A percentile compares a stretch with the other conserved stretches of the same genome.
These are phyloP conservation scores for Stigmatopora argus DNA, from an alignment of 2,113 vertebrate genomes.

Conservation along the genomic window DNA sequence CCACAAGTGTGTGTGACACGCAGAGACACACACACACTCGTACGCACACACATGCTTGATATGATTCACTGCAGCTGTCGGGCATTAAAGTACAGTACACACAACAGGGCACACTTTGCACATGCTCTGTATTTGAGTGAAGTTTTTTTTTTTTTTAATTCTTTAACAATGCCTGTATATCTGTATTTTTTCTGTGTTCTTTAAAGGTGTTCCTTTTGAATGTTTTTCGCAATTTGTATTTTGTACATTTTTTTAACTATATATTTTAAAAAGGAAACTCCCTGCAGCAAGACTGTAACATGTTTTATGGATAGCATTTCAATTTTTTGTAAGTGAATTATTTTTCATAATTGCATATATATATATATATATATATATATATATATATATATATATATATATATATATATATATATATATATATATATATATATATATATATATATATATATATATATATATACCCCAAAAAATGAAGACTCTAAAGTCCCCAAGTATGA, in stretches of 20 bases:
- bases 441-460: too few relatives aligned
- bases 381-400: too few relatives aligned
- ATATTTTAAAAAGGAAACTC: background rate
- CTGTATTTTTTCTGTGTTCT: background rate
- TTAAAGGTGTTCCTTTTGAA: background rate
- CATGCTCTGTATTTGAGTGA: constrained; percentile 5
- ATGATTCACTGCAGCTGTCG: constrained; percentile 24
- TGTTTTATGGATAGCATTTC: background rate
- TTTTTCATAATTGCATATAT: background rate
- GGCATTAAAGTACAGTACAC: constrained; percentile 43
- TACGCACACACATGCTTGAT: constrained; percentile 2
- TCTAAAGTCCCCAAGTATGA: too few relatives aligned
- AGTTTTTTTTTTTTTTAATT: constrained; percentile 19
- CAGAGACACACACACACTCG: constrained; percentile 19
- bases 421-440: too few relatives aligned
- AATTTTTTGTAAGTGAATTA: background rate
- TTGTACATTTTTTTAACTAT: background rate
- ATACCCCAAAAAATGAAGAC: too few relatives aligned
- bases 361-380: too few relatives aligned
- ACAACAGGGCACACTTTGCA: constrained; percentile 45
- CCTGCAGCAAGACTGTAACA: background rate
- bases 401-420: too few relatives aligned
- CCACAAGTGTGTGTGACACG: constrained; percentile 20
- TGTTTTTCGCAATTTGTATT: background rate
- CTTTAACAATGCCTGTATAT: constrained; percentile 18